Base-by-base conservation (phyloP, 1,140 invertebrate species). In the Cydia fagiglandana region DNA sequence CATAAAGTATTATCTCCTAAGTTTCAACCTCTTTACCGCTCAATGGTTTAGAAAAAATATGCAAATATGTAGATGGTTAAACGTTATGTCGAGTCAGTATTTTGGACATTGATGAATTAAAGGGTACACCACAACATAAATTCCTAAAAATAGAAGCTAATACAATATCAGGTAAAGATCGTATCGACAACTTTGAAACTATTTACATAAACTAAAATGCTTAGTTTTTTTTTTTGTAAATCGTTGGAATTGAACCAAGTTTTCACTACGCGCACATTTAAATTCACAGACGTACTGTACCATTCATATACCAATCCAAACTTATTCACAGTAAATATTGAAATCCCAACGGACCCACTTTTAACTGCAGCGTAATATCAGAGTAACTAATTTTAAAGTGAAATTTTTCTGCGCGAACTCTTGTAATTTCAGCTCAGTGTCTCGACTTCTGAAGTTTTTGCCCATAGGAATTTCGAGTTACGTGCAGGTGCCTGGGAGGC, bases 361-460 rank as follows among this genome's bases (percentile, higher is more conserved):
- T 70, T 70, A 70, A 70, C 66, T 70, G 34, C 66, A 70, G 12
- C 34, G 66, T 70, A 70, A 70, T 70, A 70, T 70, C 30, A 70
- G 5, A 70, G 66, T 70, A 70, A 70, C 66, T 70, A 70, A 70
- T 70, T 70, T 70, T 70, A 70, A 70, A 70, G 66, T 70, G 34
- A 70, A 68, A 70, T 70, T 70, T 70, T 70, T 70, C 34, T 70
- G 13, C 34, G 30, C 15, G 30, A 70, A 70, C 66, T 70, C 66
- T 41, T 70, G 38, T 70, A 70, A 70, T 70, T 70, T 70, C 66
- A 38, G 66, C 34, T 66, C 66, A 38, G 66, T 70, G 66, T 70
- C 66, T 70, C 34, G 66, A 70, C 30, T 70, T 70, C 30, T 41
- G 34, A 70, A 70, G 66, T 70, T 70, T 70, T 70, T 70, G 34